phyloP scores from a whole-genome alignment of 1,140 invertebrate genomes.

The Diorhabda elongata region DNA sequence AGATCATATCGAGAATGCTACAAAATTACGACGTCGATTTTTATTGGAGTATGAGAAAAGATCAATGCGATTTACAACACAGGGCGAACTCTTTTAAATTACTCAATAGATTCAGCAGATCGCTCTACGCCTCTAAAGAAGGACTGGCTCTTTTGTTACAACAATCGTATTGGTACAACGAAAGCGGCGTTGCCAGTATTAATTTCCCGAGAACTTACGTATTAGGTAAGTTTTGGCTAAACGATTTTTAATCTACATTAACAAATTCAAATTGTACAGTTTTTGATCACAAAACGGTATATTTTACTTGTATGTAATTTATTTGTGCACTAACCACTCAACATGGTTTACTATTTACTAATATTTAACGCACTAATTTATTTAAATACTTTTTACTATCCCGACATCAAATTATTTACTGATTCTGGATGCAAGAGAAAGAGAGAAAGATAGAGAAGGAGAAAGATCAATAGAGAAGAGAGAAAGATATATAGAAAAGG shows the following conservation, averaged over 20 bases:
- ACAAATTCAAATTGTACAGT: neutral
- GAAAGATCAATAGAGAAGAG: too few relatives aligned
- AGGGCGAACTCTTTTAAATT: constrained; percentile 61
- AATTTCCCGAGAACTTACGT: constrained; percentile 87
- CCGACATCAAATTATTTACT: too few relatives aligned
- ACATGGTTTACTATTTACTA: too few relatives aligned
- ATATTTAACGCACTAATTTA: too few relatives aligned
- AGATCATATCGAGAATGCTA: constrained; percentile 60
- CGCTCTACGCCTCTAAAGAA: constrained; percentile 87
- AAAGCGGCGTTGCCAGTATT: constrained; percentile 72
- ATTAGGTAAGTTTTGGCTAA: constrained; percentile 48
- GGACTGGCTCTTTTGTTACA: constrained; percentile 76
- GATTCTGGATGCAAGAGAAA: too few relatives aligned
- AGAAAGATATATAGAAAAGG: too few relatives aligned
- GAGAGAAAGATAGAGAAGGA: too few relatives aligned
- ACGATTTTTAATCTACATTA: neutral
- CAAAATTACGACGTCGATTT: constrained; percentile 71
- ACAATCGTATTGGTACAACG: constrained; percentile 86
- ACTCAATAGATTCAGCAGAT: constrained; percentile 74
- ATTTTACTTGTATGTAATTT: too few relatives aligned
- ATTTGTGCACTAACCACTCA: too few relatives aligned
- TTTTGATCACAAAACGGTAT: too few relatives aligned
- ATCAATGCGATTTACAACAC: constrained; percentile 68
- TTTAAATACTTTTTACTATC: too few relatives aligned
- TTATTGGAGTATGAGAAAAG: constrained; percentile 81